Conservation (phyloP, 2,797 vertebrate genomes). For the Borostomias antarcticus region DNA sequence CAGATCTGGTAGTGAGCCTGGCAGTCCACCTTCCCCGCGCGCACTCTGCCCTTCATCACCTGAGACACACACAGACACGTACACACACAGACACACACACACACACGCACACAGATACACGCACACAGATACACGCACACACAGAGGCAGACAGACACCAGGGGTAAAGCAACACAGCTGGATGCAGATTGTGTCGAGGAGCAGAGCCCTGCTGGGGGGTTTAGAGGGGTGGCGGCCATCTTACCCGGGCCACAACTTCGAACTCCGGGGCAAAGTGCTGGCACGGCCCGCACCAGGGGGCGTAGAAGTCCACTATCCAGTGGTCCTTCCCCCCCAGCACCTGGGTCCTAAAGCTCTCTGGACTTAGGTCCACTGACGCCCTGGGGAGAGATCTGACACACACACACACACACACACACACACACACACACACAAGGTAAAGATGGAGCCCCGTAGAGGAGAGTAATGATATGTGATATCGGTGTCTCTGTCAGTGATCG, state of each 20-base stretch:
- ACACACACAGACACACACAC: background rate
- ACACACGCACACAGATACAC: background rate
- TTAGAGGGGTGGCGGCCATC: slow-evolving; percentile 25
- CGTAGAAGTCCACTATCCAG: slow-evolving; percentile 96
- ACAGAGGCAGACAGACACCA: background rate
- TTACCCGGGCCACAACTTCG: slow-evolving; percentile 89
- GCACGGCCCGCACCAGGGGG: slow-evolving; percentile 97
- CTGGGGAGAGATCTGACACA: slow-evolving; percentile 83
- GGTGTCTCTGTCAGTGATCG: background rate
- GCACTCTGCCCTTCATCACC: slow-evolving; percentile 87
- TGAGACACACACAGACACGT: slow-evolving; percentile 46
- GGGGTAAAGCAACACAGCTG: slow-evolving; percentile 7
- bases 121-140: background rate
- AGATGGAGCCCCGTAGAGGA: background rate
- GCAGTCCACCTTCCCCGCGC: slow-evolving; percentile 95
- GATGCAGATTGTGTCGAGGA: background rate
- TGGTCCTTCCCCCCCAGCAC: slow-evolving; percentile 86
- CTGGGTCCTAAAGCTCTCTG: slow-evolving; percentile 85
- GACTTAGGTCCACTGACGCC: slow-evolving; percentile 84
- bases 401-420: background rate
- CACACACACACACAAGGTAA: background rate
- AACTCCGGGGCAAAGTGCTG: slow-evolving; percentile 95
- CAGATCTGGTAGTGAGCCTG: slow-evolving; percentile 86
- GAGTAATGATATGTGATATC: background rate
- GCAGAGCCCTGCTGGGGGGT: background rate